These are phyloP conservation scores for Anoura caudifer DNA, from an alignment of 2,113 vertebrate genomes.

Conservation along the genomic window DNA sequence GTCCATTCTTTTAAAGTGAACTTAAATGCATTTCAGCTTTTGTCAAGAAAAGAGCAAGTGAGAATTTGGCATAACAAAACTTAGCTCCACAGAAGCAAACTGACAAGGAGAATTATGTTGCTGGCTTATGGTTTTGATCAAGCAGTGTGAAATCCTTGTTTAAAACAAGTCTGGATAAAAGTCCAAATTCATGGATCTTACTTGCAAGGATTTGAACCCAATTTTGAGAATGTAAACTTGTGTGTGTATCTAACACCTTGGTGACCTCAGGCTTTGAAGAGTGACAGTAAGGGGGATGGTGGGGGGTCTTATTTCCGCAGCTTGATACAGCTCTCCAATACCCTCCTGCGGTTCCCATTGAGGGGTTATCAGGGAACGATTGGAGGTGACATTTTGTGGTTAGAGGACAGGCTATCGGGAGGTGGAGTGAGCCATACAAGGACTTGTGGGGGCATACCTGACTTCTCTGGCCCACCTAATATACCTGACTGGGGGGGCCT, in stretches of 20 bases:
- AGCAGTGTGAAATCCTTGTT: background rate
- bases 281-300: background rate
- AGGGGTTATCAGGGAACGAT: background rate
- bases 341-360: background rate
- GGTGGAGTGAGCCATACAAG: background rate
- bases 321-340: background rate
- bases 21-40: background rate
- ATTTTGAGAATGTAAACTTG: background rate
- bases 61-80: background rate
- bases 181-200: background rate
- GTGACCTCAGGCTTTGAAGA: background rate
- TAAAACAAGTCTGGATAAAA: background rate
- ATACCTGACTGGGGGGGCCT: no score
- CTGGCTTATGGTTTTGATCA: background rate
- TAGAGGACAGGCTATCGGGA: background rate
- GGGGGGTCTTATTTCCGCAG: background rate
- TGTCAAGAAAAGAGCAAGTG: background rate
- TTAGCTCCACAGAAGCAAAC: background rate
- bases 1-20: background rate
- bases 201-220: background rate
- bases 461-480: background rate
- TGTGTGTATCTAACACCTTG: background rate
- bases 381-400: background rate
- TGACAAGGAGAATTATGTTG: background rate
- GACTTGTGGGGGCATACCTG: no score